Evolutionary conservation across 2,888 invertebrate species (phyloP), one percentile per base, ranked within the genome.

Genomic region (Baccha elongata): DNA sequence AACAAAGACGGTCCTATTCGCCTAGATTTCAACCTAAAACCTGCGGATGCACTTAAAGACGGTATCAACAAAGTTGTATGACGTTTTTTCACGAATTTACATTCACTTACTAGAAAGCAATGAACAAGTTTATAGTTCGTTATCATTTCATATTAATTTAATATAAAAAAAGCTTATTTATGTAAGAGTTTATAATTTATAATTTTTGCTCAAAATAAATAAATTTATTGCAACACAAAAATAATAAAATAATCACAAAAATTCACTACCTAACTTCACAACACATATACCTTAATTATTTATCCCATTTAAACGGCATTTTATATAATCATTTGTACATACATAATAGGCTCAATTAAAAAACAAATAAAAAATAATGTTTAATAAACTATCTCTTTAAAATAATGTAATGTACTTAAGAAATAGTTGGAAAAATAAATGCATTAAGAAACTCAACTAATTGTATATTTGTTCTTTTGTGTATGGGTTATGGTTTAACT

Each of bases 11-110:
- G 87, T 79, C 88, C 90, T 19, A 37, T 88, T 75, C 89, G 90
- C 37, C 79, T 91, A 71, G 90, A 91, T 86, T 91, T 91, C 75
- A 88, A 86, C 44, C 85, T 91, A 72, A 86, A 86, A 75, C 91
- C 91, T 80, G 86, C 88, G 60, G 88, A 89, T 84, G 87, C 87
- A 83, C 88, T 86, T 85, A 88, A 88, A 87, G 90, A 89, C 87
- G 90, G 90, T 90, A 90, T 88, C 86, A 89, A 87, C 89, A 87
- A 68, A 32, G 15, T 53, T 42, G 11, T 21, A 19, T 40, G 17
- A 17, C 40, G 8, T 76, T 58, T n/a, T n/a, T 48, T 48, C 23
- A 69, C 46, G 5, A 55, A 37, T 53, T 15, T 21, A 53, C 3
- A 52, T 42, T 19, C 50, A 40, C 23, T 23, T 50, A 3, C 42